Percentiles rank a stretch among this genome's conserved stretches.
phyloP scores from a whole-genome alignment of 2,113 vertebrate species.

The Candoia aspera region DNA sequence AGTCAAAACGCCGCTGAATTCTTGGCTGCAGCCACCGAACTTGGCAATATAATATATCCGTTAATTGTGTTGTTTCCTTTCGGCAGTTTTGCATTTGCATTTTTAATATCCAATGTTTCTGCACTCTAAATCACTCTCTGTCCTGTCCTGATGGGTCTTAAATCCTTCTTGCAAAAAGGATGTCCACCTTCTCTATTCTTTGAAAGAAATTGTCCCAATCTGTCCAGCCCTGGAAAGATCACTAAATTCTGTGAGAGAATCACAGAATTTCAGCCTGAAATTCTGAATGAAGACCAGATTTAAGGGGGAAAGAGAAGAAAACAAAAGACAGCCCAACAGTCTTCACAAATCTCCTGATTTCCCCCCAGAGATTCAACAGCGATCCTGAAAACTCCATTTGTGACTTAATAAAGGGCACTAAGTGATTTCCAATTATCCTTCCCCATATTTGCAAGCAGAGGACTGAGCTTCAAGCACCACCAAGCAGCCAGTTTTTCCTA shows the following conservation, averaged over 20 bases:
- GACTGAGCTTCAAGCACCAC: not conserved
- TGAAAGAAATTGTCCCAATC: not conserved
- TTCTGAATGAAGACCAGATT: not conserved
- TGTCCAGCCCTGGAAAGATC: no score
- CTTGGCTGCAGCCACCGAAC: not conserved
- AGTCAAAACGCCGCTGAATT: not conserved
- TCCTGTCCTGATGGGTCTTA: not conserved
- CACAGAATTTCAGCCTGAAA: not conserved
- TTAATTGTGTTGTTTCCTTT: conserved; percentile 1
- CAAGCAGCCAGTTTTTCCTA: not conserved
- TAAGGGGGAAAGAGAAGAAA: not conserved
- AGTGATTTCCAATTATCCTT: not conserved
- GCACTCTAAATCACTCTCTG: not conserved
- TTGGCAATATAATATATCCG: not conserved
- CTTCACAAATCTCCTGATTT: no score
- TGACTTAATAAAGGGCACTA: not conserved
- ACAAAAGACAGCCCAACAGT: not conserved
- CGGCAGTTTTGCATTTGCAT: not conserved
- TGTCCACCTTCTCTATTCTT: not conserved
- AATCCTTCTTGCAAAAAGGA: not conserved
- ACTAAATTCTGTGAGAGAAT: not conserved
- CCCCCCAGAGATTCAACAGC: not conserved
- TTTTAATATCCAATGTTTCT: not conserved
- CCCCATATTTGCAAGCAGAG: not conserved
- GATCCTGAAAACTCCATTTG: not conserved